Base-by-base conservation (phyloP, 1,140 invertebrate species). In the Leptonema lineaticorne region DNA sequence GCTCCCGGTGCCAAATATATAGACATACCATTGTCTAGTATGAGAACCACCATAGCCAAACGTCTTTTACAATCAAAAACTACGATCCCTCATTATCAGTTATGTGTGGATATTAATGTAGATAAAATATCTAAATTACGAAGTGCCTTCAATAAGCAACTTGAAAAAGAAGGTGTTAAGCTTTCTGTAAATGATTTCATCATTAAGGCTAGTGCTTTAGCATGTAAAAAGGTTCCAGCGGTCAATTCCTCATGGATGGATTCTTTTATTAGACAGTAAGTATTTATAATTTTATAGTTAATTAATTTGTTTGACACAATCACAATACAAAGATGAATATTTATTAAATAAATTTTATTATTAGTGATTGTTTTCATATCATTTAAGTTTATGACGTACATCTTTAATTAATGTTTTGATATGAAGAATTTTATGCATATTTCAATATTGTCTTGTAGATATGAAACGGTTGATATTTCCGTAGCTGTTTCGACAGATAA, bases 121-220 rank as follows among this genome's bases (percentile, higher is more conserved):
- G 95, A 98, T 75, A 87, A 88, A 74, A 82, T 81, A 1, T 50
- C 91, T 8, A 82, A 82, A 56, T 79, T 91, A 75, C 83, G 90
- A 53, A 83, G 84, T 66, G 81, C 83, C 76, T 85, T 97, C 45
- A 90, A 96, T 72, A 90, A 90, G 65, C 81, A 90, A 70, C 81
- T 97, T 30, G 89, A 90, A 53, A 94, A 94, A 75, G 86, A 94
- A 20, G 90, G 90, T 58, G 77, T 88, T 14, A 95, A 97, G 81
- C 75, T 99, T 11, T 97, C 95, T 22, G 88, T 99, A 0, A 99
- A 99, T 78, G 97, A 99, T 79, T 97, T 99, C 74, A 91, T 99
- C 53, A 93, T 99, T 46, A 99, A 99, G 80, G 97, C 94, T 1
- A 88, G 93, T 16, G 95, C 96, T 2, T 83, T 95, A 62, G 94